Base-by-base conservation (phyloP, 2,113 vertebrate species). In the Riparia riparia region DNA sequence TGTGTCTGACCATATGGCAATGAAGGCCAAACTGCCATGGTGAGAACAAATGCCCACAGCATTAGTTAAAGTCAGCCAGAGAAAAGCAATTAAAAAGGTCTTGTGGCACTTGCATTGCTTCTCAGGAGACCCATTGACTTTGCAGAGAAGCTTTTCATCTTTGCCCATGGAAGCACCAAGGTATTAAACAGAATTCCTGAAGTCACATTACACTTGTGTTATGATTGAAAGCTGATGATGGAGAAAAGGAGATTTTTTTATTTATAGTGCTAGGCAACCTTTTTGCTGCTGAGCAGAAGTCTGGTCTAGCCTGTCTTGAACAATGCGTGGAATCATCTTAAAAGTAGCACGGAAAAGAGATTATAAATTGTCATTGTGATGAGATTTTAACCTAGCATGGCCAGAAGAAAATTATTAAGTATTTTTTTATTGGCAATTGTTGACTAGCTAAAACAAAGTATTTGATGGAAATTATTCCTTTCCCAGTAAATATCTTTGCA, bases 11-110 rank as follows among this genome's bases (percentile, higher is more conserved):
- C 1, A 2, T 61, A 82, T 68, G 72, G 41, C 54, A 71, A 9
- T 7, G 83, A 80, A 79, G 70, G 41, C 65, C 83, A 73, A 61
- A 60, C 47, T 57, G 56, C 21, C 41, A 31, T 3, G 26, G 70
- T 29, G 34, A 93, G 73, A 57, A 70, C 89, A 95, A 96, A 96
- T 70, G 83, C 64, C 81, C 73, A 86, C 51, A 96, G 95, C 78
- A 72, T 92, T 95, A 93, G 70, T 93, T 93, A 91, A 95, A 93
- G 61, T 72, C 70, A 93, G 53, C 34, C 71, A 81, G 81, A 90
- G 68, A 80, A 95, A 95, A 82, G 65, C 86, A 92, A 94, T 95
- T 94, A 85, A 65, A 86, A 91, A 88, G 78, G 71, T 91, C 92
- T 95, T 82, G 47, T 95, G 69, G 57, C 49, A 87, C 87, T 92